Evolutionary conservation across 2,888 invertebrate genomes (phyloP).

Genomic region (Andrena dorsata): DNA sequence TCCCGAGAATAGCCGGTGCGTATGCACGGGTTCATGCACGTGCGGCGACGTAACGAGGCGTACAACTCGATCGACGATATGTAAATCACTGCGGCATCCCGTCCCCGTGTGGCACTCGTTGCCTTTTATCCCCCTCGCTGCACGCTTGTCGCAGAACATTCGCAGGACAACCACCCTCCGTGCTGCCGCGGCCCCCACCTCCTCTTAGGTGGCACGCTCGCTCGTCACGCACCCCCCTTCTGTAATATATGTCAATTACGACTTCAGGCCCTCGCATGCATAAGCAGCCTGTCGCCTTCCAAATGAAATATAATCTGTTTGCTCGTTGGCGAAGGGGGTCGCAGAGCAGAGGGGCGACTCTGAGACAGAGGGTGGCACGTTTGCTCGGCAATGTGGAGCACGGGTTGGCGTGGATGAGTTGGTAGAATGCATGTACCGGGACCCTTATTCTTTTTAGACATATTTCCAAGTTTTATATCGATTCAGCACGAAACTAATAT

Average conservation of each 20-base stretch:
- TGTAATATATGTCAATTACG: slow-evolving; percentile 60
- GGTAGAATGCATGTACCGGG: no score
- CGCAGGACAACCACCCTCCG: slow-evolving; percentile 60
- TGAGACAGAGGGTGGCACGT: not conserved
- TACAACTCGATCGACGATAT: slow-evolving; percentile 62
- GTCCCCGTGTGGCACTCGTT: slow-evolving; percentile 56
- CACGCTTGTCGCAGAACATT: slow-evolving; percentile 60
- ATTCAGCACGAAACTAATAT: slow-evolving; percentile 24
- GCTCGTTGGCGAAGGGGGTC: not conserved
- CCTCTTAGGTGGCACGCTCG: slow-evolving; percentile 29
- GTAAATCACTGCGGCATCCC: slow-evolving; percentile 71
- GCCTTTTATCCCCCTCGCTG: slow-evolving; percentile 50
- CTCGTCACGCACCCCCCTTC: slow-evolving; percentile 57
- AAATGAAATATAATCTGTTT: slow-evolving; percentile 28
- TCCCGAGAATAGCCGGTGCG: slow-evolving; percentile 9
- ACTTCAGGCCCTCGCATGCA: slow-evolving; percentile 46
- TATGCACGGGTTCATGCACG: slow-evolving; percentile 30
- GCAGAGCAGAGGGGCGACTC: not conserved
- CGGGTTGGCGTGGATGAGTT: not conserved
- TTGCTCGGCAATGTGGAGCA: not conserved
- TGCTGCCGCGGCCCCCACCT: not conserved
- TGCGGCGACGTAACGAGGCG: slow-evolving; percentile 20
- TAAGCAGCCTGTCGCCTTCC: slow-evolving; percentile 10
- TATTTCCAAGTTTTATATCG: not conserved
- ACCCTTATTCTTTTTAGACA: not conserved